Evolutionary conservation across 1,140 invertebrate genomes (phyloP), one percentile per base, ranked within the genome.

Genomic region (Drosophila navojoa): DNA sequence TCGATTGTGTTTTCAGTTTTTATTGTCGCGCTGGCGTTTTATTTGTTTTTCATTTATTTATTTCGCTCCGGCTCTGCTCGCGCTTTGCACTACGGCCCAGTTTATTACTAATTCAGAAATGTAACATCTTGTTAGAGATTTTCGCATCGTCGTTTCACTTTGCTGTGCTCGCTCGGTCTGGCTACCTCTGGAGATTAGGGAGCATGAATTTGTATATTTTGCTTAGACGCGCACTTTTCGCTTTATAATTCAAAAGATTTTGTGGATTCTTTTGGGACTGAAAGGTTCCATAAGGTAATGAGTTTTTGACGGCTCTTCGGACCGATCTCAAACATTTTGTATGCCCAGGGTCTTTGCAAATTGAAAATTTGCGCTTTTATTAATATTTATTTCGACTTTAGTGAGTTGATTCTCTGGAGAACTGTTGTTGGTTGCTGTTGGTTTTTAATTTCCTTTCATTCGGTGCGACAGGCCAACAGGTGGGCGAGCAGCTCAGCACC

Each of bases 51-150:
- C 84, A 84, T 89, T 77, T 79, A 73, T 84, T 87, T 87, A 89
- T 87, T 89, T 76, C 69, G 72, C 72, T 68, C 61, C 44, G 68
- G 63, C 57, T 71, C 57, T 60, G 72, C 72, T 71, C 61, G 40
- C 68, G 63, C 57, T 71, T 60, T 60, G 44, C 71, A 53, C 64
- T 42, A 60, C 67, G 81, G 78, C 81, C 79, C 84, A 80, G 84
- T 87, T 87, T 87, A 87, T 87, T 84, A 87, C 84, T 87, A 87
- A 87, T 87, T 89, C 79, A 87, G 76, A 89, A 84, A 87, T 89
- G 76, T 87, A 84, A 71, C 78, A 79, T 79, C 84, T 89, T 89
- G 84, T 80, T 76, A 79, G 79, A 69, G 84, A 71, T 73, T 76
- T 76, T 52, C 75, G 67, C 75, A 64, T 42, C 73, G 38, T 49